Evolutionary conservation across 2,888 invertebrate genomes (phyloP), one percentile per base, ranked within the genome.

Genomic region (Apodemia duryi): DNA sequence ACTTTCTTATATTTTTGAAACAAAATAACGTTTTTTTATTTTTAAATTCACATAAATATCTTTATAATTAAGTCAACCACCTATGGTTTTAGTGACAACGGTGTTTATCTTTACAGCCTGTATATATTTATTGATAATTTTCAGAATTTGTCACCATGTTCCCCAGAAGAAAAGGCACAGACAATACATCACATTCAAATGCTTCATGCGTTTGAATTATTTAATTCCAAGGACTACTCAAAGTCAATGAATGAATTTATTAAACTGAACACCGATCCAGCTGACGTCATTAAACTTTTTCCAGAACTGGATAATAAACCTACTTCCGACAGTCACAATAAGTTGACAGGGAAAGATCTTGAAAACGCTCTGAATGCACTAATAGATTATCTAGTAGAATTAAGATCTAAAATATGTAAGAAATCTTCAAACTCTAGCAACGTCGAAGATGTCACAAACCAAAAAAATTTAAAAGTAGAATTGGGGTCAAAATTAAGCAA

Each of bases 231-330:
- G 80, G 94, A 96, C 74, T 99, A 98, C 82, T 93, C 95, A 10
- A 96, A 97, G 73, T 97, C 99, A 0, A 98, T 99, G 97, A 94
- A 95, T 65, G 95, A 98, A 78, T 99, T 99, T 84, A 92, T 95
- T 6, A 96, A 97, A 80, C 92, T 99, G 1, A 96, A 96, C 74
- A 98, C 98, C 4, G 98, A 99, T 89, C 98, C 43, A 11, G 43
- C 43, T 43, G 43, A 43, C 11, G 43, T 43, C 11, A 43, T 43
- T 43, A 95, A 97, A 69, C 90, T 99, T 43, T 99, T 98, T 87
- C 99, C 99, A 0, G 97, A 97, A 80, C 89, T 99, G 63, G 93
- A 97, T 62, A 95, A 95, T 2, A 87, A 79, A 63, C 72, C 80
- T 0, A 77, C 76, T 3, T 38, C 70, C 0, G 82, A 80, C 0